Evolutionary conservation across 1,140 invertebrate species (phyloP).

Genomic region (Papilio machaon): DNA sequence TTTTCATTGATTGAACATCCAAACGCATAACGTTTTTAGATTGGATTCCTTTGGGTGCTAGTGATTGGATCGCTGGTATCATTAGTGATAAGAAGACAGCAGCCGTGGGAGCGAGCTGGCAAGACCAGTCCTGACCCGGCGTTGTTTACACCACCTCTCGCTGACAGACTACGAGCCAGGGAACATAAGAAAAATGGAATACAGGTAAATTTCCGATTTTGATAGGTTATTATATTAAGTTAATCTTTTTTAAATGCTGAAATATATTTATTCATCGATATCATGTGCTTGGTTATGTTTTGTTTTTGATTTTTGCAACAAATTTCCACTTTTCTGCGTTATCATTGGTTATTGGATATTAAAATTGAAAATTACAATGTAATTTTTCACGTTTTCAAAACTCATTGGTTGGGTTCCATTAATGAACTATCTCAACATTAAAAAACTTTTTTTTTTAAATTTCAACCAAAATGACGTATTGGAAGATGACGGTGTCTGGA

Average conservation of each 20-base stretch:
- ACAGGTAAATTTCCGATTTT: conserved; percentile 29
- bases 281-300: not conserved
- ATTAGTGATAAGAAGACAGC: conserved; percentile 32
- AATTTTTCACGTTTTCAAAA: not conserved
- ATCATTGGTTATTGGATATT: too few species aligned
- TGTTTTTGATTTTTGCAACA: too few species aligned
- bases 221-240: too few species aligned
- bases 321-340: too few species aligned
- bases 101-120: conserved; percentile 44
- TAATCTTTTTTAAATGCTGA: not conserved
- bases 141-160: conserved; percentile 41
- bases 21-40: conserved; percentile 28
- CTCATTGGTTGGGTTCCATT: too few species aligned
- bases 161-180: conserved; percentile 23
- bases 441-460: too few species aligned
- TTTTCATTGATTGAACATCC: not conserved
- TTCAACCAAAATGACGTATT: too few species aligned
- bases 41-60: conserved; percentile 45
- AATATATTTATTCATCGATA: not conserved
- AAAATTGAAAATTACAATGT: too few species aligned
- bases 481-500: too few species aligned
- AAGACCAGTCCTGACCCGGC: conserved; percentile 38
- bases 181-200: conserved; percentile 37
- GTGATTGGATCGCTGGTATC: conserved; percentile 44
- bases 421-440: too few species aligned